phyloP scores from a whole-genome alignment of 2,888 invertebrate genomes.

The Oxytorus armatus region DNA sequence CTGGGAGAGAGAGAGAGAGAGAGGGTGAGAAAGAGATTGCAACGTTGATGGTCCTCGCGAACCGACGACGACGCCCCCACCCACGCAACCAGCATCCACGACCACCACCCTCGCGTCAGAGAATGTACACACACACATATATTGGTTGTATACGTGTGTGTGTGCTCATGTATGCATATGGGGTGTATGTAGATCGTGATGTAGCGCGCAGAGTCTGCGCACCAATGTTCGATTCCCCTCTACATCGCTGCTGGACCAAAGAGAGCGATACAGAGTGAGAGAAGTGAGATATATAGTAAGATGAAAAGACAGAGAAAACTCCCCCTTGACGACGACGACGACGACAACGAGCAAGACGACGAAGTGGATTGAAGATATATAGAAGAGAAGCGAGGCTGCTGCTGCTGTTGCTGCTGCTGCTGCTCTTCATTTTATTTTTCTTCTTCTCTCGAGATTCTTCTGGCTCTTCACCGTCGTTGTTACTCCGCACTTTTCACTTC shows the following conservation, averaged over 20 bases:
- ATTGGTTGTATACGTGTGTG: conserved; percentile 22
- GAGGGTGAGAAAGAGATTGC: too few species aligned
- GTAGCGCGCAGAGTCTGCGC: conserved; percentile 74
- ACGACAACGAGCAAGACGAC: conserved; percentile 38
- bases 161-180: conserved; percentile 8
- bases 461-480: conserved; percentile 7
- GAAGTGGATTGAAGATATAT: conserved; percentile 46
- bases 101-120: conserved; percentile 47
- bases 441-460: conserved; percentile 21
- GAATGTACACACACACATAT: conserved; percentile 13
- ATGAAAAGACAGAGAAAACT: conserved; percentile 7
- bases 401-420: too few species aligned
- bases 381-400: conserved; percentile 26
- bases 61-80: conserved; percentile 56
- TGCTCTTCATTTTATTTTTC: conserved; percentile 50
- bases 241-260: conserved; percentile 15
- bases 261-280: conserved; percentile 45
- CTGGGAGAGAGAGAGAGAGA: too few species aligned
- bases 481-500: conserved; percentile 29
- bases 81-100: conserved; percentile 56
- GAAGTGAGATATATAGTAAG: conserved; percentile 3
- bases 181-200: conserved; percentile 9
- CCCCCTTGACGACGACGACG: conserved; percentile 24
- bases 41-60: conserved; percentile 34
- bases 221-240: conserved; percentile 80